phyloP scores from a whole-genome alignment of 2,113 vertebrate genomes.

The Ciconia boyciana region DNA sequence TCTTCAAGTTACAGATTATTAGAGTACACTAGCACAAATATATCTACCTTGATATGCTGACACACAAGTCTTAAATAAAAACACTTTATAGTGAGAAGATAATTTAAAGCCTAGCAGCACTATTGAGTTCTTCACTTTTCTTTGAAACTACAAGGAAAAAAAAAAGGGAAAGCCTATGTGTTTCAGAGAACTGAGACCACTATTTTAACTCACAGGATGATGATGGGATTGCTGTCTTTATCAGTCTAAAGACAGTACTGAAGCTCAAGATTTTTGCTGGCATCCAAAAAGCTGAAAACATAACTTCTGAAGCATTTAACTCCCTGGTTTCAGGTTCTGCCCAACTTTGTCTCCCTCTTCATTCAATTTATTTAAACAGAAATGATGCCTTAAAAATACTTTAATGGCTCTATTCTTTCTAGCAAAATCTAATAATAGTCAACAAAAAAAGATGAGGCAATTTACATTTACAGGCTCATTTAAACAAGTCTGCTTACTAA shows the following conservation, averaged over 20 bases:
- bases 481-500: not conserved
- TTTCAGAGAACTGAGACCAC: not conserved
- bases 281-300: not conserved
- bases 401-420: not conserved
- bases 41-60: not conserved
- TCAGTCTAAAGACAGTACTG: not conserved
- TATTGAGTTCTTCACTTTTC: not conserved
- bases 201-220: not conserved
- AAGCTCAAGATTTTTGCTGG: not conserved
- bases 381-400: not conserved
- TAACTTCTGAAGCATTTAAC: not conserved
- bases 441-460: not conserved
- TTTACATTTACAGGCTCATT: not conserved
- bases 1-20: not conserved
- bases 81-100: not conserved
- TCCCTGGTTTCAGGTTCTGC: not conserved
- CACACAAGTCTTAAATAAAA: not conserved
- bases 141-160: not conserved
- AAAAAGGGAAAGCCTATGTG: not conserved
- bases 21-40: not conserved
- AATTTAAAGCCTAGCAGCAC: not conserved
- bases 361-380: not conserved
- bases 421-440: not conserved
- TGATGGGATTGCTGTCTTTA: not conserved
- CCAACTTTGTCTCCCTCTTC: not conserved